Conservation (phyloP, 2,888 invertebrate genomes). For the Agapetus fuscipes region DNA sequence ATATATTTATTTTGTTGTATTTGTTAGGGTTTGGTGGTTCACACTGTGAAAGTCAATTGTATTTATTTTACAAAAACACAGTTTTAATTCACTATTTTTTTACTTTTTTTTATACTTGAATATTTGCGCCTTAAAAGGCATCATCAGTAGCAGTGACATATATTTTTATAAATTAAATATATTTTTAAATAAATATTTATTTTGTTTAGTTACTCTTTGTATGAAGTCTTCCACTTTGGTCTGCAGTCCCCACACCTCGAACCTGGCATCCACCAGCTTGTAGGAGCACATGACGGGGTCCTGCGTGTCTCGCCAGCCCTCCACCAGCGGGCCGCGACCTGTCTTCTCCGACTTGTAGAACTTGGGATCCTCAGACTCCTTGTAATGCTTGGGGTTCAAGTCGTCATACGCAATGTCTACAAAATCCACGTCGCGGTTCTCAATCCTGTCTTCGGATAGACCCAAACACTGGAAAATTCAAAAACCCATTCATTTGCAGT, state of each 20-base stretch:
- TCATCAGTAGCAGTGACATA: too few relatives aligned
- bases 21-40: too few relatives aligned
- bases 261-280: conserved; percentile 75
- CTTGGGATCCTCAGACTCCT: conserved; percentile 80
- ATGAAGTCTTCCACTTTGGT: conserved; percentile 82
- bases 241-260: conserved; percentile 90
- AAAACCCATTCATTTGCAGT: conserved; percentile 6
- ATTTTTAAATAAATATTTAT: too few relatives aligned
- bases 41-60: too few relatives aligned
- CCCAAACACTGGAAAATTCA: conserved; percentile 61
- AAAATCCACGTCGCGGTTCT: conserved; percentile 63
- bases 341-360: conserved; percentile 77
- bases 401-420: conserved; percentile 86
- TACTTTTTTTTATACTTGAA: too few relatives aligned
- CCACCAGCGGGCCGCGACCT: conserved; percentile 70
- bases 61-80: too few relatives aligned
- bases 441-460: conserved; percentile 61
- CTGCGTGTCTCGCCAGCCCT: conserved; percentile 68
- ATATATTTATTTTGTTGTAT: too few relatives aligned
- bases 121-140: too few relatives aligned
- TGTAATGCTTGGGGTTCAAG: conserved; percentile 76
- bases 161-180: too few relatives aligned
- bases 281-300: conserved; percentile 91
- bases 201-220: conserved; percentile 66
- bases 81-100: too few relatives aligned